Conservation (phyloP, 2,797 vertebrate species). For the Sphenopsis melanotis region DNA sequence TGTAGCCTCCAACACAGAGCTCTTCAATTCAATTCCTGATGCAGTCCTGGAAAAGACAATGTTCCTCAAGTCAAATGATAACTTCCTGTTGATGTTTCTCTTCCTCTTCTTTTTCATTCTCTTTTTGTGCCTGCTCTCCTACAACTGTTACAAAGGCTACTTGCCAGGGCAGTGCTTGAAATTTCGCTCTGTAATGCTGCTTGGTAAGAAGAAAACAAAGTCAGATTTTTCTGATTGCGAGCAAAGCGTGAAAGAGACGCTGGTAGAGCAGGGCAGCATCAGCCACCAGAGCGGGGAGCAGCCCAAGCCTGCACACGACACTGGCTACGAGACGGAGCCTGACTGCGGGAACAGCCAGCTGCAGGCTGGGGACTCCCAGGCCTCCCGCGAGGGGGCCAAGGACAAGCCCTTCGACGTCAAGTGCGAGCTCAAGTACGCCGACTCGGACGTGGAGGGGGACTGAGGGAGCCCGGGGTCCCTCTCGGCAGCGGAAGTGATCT, state of each 20-base stretch:
- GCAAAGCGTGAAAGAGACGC: slow-evolving; percentile 84
- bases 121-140: slow-evolving; percentile 84
- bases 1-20: slow-evolving; percentile 69
- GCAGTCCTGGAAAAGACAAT: slow-evolving; percentile 78
- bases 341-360: slow-evolving; percentile 86
- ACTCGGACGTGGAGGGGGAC: slow-evolving; percentile 82
- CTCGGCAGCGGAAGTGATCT: neutral
- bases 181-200: slow-evolving; percentile 81
- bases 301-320: slow-evolving; percentile 84
- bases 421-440: slow-evolving; percentile 89
- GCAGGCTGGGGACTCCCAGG: slow-evolving; percentile 73
- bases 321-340: slow-evolving; percentile 91
- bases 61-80: slow-evolving; percentile 86
- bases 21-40: slow-evolving; percentile 73
- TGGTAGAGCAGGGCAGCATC: slow-evolving; percentile 79
- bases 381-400: slow-evolving; percentile 61
- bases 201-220: slow-evolving; percentile 83
- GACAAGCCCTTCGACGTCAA: slow-evolving; percentile 91
- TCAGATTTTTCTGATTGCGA: slow-evolving; percentile 87
- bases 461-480: neutral
- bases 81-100: slow-evolving; percentile 84
- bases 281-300: slow-evolving; percentile 84
- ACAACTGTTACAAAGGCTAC: slow-evolving; percentile 97
- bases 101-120: slow-evolving; percentile 90
- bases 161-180: slow-evolving; percentile 89